phyloP scores from a whole-genome alignment of 2,797 vertebrate genomes.

The Microcaecilia unicolor region DNA sequence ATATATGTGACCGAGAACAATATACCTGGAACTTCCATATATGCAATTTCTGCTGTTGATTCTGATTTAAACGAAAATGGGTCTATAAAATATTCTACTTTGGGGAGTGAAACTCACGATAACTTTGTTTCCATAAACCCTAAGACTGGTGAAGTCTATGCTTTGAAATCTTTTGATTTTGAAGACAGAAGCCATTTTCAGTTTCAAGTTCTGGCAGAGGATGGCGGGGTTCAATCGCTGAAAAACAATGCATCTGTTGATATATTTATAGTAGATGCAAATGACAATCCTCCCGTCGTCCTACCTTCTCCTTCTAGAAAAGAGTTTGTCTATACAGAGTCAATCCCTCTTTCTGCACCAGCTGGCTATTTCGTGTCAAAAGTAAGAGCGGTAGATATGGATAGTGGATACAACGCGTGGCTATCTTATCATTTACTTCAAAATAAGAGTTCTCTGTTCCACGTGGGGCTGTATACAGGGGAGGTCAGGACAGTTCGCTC shows the following conservation, averaged over 20 bases:
- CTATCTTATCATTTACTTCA: constrained; percentile 36
- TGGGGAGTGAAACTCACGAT: constrained; percentile 24
- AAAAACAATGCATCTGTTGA: constrained; percentile 34
- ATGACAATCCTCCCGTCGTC: constrained; percentile 41
- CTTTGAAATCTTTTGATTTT: constrained; percentile 29
- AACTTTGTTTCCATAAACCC: constrained; percentile 30
- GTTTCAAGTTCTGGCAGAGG: constrained; percentile 44
- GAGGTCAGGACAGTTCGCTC: constrained; percentile 33
- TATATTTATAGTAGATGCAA: constrained; percentile 41
- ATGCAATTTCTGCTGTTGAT: constrained; percentile 21
- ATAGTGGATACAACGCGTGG: constrained; percentile 42
- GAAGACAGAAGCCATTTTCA: constrained; percentile 36
- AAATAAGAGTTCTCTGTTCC: constrained; percentile 31
- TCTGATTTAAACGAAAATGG: constrained; percentile 30
- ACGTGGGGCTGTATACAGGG: constrained; percentile 35
- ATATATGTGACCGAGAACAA: constrained; percentile 47
- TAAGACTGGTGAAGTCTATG: constrained; percentile 31
- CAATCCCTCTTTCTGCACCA: constrained; percentile 36
- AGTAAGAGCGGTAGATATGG: constrained; percentile 39
- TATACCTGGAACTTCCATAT: constrained; percentile 20
- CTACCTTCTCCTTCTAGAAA: constrained; percentile 32
- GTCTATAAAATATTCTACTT: constrained; percentile 25
- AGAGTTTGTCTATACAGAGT: constrained; percentile 33
- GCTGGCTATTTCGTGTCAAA: constrained; percentile 41
- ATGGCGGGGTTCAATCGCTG: constrained; percentile 37